Conservation (phyloP, 2,888 invertebrate genomes). For the Melieria picta region DNA sequence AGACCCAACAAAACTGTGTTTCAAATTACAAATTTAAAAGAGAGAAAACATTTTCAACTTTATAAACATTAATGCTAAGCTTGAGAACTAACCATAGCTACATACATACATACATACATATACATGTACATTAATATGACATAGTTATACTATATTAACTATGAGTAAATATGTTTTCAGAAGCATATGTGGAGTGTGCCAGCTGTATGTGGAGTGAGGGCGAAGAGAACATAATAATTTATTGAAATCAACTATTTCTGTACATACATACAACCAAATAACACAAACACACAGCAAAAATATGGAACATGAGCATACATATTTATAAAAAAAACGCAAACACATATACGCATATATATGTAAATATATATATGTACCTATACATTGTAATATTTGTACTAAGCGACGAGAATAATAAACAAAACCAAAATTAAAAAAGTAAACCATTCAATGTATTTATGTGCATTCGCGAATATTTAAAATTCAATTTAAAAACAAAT, state of each 20-base stretch:
- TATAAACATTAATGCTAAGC: no score
- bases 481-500: constrained; percentile 15
- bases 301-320: constrained; percentile 14
- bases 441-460: constrained; percentile 8
- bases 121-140: background rate
- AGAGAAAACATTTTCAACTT: no score
- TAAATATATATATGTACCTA: constrained; percentile 39
- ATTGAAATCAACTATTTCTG: background rate
- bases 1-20: constrained; percentile 51
- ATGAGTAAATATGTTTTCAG: constrained; percentile 10
- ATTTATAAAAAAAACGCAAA: constrained; percentile 28
- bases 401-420: constrained; percentile 42
- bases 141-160: background rate
- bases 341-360: constrained; percentile 44
- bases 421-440: constrained; percentile 38
- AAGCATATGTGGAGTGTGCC: background rate
- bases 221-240: constrained; percentile 3
- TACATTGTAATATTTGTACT: constrained; percentile 44
- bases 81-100: background rate
- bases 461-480: background rate
- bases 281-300: constrained; percentile 17
- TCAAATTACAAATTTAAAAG: constrained; percentile 55
- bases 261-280: background rate
- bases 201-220: background rate
- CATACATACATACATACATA: constrained; percentile 9